Percentiles rank a stretch among this genome's conserved stretches.
phyloP scores from a whole-genome alignment of 2,113 vertebrate genomes.

The Otocyon megalotis region DNA sequence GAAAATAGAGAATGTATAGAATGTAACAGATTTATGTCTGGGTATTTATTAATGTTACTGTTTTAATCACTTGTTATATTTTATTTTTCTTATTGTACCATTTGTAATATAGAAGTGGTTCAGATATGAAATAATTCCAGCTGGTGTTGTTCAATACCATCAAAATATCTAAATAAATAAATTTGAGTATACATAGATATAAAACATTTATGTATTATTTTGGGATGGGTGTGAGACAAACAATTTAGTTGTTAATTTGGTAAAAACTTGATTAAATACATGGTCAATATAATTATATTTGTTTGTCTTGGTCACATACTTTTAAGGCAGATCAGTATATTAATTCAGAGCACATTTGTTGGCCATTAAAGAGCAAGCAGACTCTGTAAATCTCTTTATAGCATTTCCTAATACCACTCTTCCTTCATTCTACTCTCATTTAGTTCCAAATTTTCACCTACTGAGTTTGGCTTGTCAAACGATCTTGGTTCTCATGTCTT shows the following conservation, averaged over 20 bases:
- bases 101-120: not conserved
- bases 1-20: not conserved
- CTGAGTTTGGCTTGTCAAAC: not conserved
- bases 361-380: not conserved
- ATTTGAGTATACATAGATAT: not conserved
- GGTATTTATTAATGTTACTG: not conserved
- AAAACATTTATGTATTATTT: not conserved
- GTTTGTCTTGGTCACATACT: not conserved
- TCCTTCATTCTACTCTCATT: not conserved
- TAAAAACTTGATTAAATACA: not conserved
- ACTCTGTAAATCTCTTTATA: not conserved
- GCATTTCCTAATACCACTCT: not conserved
- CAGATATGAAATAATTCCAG: not conserved
- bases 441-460: not conserved
- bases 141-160: not conserved
- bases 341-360: not conserved
- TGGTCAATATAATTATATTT: not conserved
- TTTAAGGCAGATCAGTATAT: not conserved
- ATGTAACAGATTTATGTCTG: not conserved
- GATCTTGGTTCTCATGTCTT: not conserved
- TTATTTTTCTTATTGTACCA: not conserved
- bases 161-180: not conserved
- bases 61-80: not conserved
- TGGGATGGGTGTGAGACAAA: not conserved
- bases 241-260: not conserved